Evolutionary conservation across 1,140 invertebrate genomes (phyloP).

Genomic region (Dreissena rostriformis): DNA sequence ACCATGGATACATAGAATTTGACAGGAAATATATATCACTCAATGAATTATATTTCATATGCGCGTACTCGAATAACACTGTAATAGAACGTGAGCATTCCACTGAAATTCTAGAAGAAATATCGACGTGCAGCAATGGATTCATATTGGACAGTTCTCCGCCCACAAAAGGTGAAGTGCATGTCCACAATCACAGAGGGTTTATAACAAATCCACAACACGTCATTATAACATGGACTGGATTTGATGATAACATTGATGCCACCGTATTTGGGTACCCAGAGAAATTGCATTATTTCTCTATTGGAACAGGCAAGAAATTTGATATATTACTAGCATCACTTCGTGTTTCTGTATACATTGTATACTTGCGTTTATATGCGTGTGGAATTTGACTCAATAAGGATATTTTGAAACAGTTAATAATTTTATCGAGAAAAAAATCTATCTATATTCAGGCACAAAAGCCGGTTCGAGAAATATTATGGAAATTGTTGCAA

Average conservation of each 20-base stretch:
- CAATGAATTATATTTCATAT: slow-evolving; percentile 43
- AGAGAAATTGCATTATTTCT: background rate
- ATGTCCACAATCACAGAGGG: slow-evolving; percentile 1
- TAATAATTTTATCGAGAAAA: too few relatives aligned
- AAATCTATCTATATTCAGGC: too few relatives aligned
- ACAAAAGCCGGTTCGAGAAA: too few relatives aligned
- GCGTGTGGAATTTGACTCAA: too few relatives aligned
- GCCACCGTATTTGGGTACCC: background rate
- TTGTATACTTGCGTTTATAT: too few relatives aligned
- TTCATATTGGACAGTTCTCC: slow-evolving; percentile 60
- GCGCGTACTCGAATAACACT: slow-evolving; percentile 42
- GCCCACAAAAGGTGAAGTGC: slow-evolving; percentile 54
- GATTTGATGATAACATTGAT: background rate
- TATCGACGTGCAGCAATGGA: slow-evolving; percentile 58
- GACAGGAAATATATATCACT: background rate
- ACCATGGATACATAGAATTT: slow-evolving; percentile 25
- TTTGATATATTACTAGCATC: too few relatives aligned
- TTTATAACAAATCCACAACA: background rate
- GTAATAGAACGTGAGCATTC: slow-evolving; percentile 8
- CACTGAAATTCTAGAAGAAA: slow-evolving; percentile 29
- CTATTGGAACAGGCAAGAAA: background rate
- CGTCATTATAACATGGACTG: background rate
- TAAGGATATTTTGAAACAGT: too few relatives aligned
- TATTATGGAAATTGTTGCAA: too few relatives aligned
- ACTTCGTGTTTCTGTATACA: too few relatives aligned